phyloP scores from a whole-genome alignment of 2,888 invertebrate genomes.

The Stenoptilia bipunctidactyla region DNA sequence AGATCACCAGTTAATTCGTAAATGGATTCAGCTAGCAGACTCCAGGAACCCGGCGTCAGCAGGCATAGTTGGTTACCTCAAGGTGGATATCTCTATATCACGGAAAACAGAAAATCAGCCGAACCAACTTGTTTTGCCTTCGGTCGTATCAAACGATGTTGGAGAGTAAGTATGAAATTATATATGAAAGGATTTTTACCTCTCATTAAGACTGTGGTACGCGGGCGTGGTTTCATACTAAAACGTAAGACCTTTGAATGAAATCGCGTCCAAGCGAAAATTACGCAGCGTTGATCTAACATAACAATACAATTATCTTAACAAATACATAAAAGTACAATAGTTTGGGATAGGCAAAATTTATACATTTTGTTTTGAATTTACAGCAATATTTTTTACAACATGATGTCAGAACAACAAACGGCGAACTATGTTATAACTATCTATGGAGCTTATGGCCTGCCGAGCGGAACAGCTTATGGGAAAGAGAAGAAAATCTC shows the following conservation, averaged over 20 bases:
- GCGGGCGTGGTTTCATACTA: too few relatives aligned
- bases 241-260: too few relatives aligned
- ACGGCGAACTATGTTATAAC: slow-evolving; percentile 68
- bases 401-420: slow-evolving; percentile 53
- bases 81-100: slow-evolving; percentile 83
- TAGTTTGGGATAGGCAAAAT: too few relatives aligned
- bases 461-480: slow-evolving; percentile 26
- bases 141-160: slow-evolving; percentile 24
- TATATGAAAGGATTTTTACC: too few relatives aligned
- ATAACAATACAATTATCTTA: too few relatives aligned
- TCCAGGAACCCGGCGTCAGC: slow-evolving; percentile 67
- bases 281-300: too few relatives aligned
- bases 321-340: too few relatives aligned
- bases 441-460: slow-evolving; percentile 62
- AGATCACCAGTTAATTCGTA: slow-evolving; percentile 87
- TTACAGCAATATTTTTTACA: too few relatives aligned
- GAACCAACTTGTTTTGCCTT: slow-evolving; percentile 60
- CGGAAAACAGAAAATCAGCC: slow-evolving; percentile 73
- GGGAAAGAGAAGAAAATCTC: slow-evolving; percentile 25
- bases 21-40: slow-evolving; percentile 85
- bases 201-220: too few relatives aligned
- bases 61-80: slow-evolving; percentile 80
- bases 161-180: slow-evolving; percentile 37
- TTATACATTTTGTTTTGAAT: too few relatives aligned
- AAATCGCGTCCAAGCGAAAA: too few relatives aligned